A percentile compares a stretch with the other conserved stretches of the same genome.
Evolutionary conservation across 2,113 vertebrate genomes (phyloP).

Genomic region (Lophochroa leadbeateri): DNA sequence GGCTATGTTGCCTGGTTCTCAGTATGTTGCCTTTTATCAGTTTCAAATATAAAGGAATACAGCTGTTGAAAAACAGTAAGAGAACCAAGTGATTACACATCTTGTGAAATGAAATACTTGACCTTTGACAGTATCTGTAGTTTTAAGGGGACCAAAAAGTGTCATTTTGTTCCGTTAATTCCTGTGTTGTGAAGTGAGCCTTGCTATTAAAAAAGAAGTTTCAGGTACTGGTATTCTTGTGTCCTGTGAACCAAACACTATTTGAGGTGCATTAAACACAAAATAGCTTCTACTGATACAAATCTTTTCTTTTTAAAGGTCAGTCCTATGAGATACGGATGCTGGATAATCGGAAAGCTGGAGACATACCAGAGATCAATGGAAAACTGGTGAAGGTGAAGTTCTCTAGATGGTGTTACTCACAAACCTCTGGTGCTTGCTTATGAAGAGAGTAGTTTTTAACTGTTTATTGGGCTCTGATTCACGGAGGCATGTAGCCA

Average conservation of each 20-base stretch:
- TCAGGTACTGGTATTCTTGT: rapidly evolving
- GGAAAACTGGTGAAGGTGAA: constrained; percentile 93
- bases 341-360: constrained; percentile 91
- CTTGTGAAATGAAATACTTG: background rate
- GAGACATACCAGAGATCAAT: constrained; percentile 88
- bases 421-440: background rate
- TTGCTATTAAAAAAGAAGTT: background rate
- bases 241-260: background rate
- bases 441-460: background rate
- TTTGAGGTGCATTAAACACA: background rate
- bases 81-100: background rate
- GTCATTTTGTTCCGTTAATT: background rate
- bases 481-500: background rate
- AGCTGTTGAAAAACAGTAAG: background rate
- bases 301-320: constrained; percentile 72
- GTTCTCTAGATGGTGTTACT: background rate
- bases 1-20: background rate
- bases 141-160: background rate
- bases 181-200: background rate
- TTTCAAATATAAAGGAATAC: background rate
- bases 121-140: background rate
- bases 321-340: constrained; percentile 95
- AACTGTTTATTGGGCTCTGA: background rate
- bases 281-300: background rate
- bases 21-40: background rate